Conservation (phyloP, 2,113 vertebrate species). For the Melanotaenia duboulayi region DNA sequence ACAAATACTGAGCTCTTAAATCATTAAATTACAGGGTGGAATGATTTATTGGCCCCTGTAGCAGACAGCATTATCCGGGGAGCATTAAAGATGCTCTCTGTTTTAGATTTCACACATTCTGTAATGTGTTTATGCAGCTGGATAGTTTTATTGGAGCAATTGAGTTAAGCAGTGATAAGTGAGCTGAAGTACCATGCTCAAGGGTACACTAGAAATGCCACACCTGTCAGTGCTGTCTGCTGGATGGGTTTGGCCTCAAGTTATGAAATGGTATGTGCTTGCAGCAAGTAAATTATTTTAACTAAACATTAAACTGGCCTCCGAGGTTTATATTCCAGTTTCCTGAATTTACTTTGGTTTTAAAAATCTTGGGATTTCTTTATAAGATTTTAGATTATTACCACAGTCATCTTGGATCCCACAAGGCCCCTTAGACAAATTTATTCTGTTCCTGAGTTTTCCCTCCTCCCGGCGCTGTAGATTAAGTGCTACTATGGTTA, state of each 20-base stretch:
- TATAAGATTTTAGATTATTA: slow-evolving; percentile 37
- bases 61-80: slow-evolving; percentile 72
- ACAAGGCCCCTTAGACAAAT: slow-evolving; percentile 51
- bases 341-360: slow-evolving; percentile 18
- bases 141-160: slow-evolving; percentile 83
- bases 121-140: slow-evolving; percentile 87
- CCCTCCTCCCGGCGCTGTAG: slow-evolving; percentile 50
- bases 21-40: slow-evolving; percentile 70
- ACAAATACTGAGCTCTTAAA: slow-evolving; percentile 78
- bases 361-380: slow-evolving; percentile 36
- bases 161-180: slow-evolving; percentile 81
- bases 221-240: slow-evolving; percentile 71
- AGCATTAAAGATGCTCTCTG: slow-evolving; percentile 76
- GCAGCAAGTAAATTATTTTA: slow-evolving; percentile 19
- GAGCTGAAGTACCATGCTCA: slow-evolving; percentile 72
- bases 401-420: slow-evolving; percentile 42
- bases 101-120: slow-evolving; percentile 82
- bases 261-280: slow-evolving; percentile 32
- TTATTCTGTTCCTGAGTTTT: slow-evolving; percentile 59
- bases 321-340: slow-evolving; percentile 32
- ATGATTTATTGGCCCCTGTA: slow-evolving; percentile 78
- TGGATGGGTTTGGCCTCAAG: slow-evolving; percentile 14
- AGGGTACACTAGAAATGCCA: slow-evolving; percentile 69
- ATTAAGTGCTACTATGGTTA: slow-evolving; percentile 64
- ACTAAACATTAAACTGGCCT: slow-evolving; percentile 16